These are phyloP conservation scores for Glaucidium brasilianum DNA, from an alignment of 2,113 vertebrate genomes.

Conservation along the genomic window DNA sequence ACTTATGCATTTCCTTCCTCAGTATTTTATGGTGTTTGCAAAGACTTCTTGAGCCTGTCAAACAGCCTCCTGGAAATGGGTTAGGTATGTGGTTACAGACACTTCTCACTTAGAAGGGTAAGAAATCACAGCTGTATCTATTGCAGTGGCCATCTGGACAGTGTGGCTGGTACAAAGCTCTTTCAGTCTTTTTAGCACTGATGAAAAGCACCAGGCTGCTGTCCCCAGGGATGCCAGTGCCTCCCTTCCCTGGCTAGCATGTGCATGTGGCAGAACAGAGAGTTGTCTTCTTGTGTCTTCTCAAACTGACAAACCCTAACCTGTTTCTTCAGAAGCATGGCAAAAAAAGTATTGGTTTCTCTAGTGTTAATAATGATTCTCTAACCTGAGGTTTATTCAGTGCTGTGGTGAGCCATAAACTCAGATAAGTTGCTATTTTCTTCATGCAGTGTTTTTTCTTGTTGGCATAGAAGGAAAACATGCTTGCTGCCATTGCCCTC, in stretches of 20 bases:
- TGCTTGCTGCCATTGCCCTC: background rate
- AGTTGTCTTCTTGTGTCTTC: background rate
- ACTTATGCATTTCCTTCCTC: background rate
- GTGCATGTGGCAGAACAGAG: fast-evolving
- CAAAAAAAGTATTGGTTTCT: background rate
- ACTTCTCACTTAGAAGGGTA: background rate
- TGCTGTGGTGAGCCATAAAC: background rate
- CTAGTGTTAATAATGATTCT: background rate
- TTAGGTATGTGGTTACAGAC: background rate
- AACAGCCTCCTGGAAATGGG: background rate
- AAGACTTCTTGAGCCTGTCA: background rate
- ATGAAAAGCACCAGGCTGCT: background rate
- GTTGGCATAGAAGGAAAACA: background rate
- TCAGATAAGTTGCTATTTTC: background rate
- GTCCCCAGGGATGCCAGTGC: no score
- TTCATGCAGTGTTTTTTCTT: background rate
- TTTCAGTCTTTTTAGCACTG: background rate
- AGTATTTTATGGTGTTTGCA: background rate
- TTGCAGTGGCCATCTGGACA: background rate
- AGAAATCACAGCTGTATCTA: background rate
- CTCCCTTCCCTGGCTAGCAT: background rate
- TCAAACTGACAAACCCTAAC: background rate
- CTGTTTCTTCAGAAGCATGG: background rate
- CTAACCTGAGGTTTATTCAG: background rate
- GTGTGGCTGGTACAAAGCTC: background rate